phyloP scores from a whole-genome alignment of 1,140 invertebrate genomes.

The Parapsyche elsis region DNA sequence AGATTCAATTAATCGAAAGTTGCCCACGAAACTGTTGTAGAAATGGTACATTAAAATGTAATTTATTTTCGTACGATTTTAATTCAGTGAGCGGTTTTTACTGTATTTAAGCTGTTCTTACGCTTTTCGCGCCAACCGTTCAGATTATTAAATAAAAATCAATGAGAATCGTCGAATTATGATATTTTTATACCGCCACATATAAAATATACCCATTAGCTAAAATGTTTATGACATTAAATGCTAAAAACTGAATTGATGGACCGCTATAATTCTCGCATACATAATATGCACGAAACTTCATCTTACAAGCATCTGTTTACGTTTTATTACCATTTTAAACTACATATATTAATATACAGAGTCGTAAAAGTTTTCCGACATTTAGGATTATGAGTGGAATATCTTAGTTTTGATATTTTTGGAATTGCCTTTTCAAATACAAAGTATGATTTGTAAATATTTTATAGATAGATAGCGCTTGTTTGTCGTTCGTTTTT shows the following conservation, averaged over 20 bases:
- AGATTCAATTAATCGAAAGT: conserved; percentile 14
- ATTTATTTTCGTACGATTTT: too few species aligned
- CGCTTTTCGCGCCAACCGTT: neutral
- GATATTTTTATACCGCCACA: too few species aligned
- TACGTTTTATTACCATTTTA: conserved; percentile 16
- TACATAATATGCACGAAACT: neutral
- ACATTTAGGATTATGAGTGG: conserved; percentile 16
- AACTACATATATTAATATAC: conserved; percentile 26
- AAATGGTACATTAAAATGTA: too few species aligned
- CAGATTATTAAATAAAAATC: too few species aligned
- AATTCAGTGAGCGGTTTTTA: too few species aligned
- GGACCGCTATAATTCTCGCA: conserved; percentile 11
- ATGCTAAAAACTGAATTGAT: neutral
- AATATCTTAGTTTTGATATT: neutral
- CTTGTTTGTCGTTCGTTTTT: too few species aligned
- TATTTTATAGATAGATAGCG: too few species aligned
- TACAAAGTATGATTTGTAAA: too few species aligned
- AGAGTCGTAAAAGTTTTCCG: conserved; percentile 12
- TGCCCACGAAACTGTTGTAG: neutral
- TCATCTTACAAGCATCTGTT: neutral
- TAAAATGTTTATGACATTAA: conserved; percentile 15
- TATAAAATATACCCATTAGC: neutral
- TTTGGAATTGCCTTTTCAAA: neutral
- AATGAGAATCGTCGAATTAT: too few species aligned
- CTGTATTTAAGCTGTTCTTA: too few species aligned